A percentile compares a stretch with the other conserved stretches of the same genome.
Conservation (phyloP, 1,140 invertebrate genomes). For the Microplitis mediator region DNA sequence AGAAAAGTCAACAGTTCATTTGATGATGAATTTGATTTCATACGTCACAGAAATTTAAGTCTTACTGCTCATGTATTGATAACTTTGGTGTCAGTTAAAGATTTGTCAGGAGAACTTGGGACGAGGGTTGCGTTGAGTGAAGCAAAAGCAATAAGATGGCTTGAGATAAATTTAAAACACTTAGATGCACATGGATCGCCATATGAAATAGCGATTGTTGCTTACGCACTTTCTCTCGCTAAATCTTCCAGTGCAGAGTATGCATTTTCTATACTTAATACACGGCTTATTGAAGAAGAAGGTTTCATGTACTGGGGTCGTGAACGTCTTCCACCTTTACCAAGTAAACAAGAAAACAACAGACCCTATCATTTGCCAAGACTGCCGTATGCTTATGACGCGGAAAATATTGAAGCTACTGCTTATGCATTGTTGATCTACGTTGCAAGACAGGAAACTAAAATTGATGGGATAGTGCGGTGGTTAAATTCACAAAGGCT, state of each 20-base stretch:
- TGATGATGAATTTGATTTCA: constrained; percentile 60
- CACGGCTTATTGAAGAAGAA: constrained; percentile 71
- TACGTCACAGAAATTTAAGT: constrained; percentile 78
- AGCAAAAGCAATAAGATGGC: constrained; percentile 74
- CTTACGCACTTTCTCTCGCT: constrained; percentile 82
- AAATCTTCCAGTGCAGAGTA: constrained; percentile 80
- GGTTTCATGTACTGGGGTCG: constrained; percentile 87
- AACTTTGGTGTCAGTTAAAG: constrained; percentile 80
- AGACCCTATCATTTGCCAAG: constrained; percentile 88
- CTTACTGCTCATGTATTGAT: constrained; percentile 89
- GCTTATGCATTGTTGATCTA: constrained; percentile 91
- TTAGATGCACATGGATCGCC: constrained; percentile 74
- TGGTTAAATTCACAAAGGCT: constrained; percentile 93
- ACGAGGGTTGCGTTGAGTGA: constrained; percentile 74
- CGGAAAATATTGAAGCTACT: constrained; percentile 90
- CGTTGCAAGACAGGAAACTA: constrained; percentile 79
- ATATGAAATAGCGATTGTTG: constrained; percentile 85
- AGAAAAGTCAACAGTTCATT: constrained; percentile 81
- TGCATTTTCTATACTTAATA: constrained; percentile 77
- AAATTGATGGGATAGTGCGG: constrained; percentile 83
- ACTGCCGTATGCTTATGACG: constrained; percentile 85
- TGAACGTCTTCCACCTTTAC: constrained; percentile 76
- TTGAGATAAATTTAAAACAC: constrained; percentile 84
- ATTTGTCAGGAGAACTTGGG: constrained; percentile 78
- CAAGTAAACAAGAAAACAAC: constrained; percentile 86